Base-by-base conservation (phyloP, 2,113 vertebrate genomes). In the Prochilodus magdalenae region DNA sequence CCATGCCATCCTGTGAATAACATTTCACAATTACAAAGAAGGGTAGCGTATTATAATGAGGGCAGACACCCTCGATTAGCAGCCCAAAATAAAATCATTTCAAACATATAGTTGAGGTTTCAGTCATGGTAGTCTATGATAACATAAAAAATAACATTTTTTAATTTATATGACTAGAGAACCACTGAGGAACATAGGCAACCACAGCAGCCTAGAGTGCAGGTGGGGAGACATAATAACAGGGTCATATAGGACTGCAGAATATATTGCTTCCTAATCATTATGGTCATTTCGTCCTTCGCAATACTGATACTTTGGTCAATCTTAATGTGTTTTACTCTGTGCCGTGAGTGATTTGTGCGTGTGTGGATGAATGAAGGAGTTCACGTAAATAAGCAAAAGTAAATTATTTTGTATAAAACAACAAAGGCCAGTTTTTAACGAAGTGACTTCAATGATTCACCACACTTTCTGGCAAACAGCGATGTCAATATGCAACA, bases 11-110 rank as follows among this genome's bases (percentile, higher is more conserved):
- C 90, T 86, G 81, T 81, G 36, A 86, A 90, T 87, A 87, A 90
- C 90, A 90, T 89, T 87, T 90, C 89, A 78, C 88, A 91, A 88
- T 93, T 90, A 92, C 86, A 24, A 71, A 83, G 65, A 85, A 75
- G 90, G 90, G 92, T 83, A 90, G 86, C 81, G 83, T 83, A 87
- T 82, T 84, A 89, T 73, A 89, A 85, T 74, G 29, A 84, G 40
- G 80, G 77, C 66, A n/a, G 74, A 67, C 22, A 69, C 80, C 79
- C 75, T 53, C 83, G 63, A 84, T 84, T 82, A 82, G 29, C 24
- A 70, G n/a, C 65, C 55, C 27, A 85, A 83, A 79, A 85, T 82
- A 82, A 71, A 71, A 57, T 0, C 70, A 8, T 75, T 82, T 85
- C 33, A 49, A 16, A 82, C 75, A 85, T 82, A 75, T 49, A 80